Evolutionary conservation across 2,113 vertebrate species (phyloP).

Genomic region (Calonectris borealis): DNA sequence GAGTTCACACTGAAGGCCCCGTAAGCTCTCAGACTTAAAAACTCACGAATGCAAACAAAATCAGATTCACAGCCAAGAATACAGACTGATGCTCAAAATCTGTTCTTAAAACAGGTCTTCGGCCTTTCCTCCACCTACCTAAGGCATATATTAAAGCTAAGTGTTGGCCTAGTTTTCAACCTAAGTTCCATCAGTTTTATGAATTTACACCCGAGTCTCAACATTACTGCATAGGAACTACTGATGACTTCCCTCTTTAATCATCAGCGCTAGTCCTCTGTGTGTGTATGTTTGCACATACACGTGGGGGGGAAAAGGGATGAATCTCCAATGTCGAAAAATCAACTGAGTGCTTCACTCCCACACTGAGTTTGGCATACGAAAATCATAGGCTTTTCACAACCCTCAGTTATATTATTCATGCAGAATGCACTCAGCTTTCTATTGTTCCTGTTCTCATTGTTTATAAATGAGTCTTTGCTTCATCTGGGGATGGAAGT

Average conservation of each 20-base stretch:
- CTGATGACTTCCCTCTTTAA: background rate
- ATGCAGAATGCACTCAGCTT: constrained; percentile 48
- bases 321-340: background rate
- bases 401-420: constrained; percentile 51
- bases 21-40: background rate
- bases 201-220: background rate
- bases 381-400: constrained; percentile 27
- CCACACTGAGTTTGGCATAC: constrained; percentile 16
- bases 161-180: constrained; percentile 1
- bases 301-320: background rate
- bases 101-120: background rate
- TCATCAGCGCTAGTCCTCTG: background rate
- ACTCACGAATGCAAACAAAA: background rate
- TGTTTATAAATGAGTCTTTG: constrained; percentile 58
- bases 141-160: background rate
- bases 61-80: background rate
- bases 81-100: background rate
- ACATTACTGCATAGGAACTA: background rate
- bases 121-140: background rate
- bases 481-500: constrained; percentile 16
- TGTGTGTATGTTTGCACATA: background rate
- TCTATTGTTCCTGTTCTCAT: constrained; percentile 48
- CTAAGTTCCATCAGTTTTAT: background rate
- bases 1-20: background rate
- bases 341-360: constrained; percentile 36